These are phyloP conservation scores for Cryptus armator DNA, from an alignment of 2,888 invertebrate species.

Conservation along the genomic window DNA sequence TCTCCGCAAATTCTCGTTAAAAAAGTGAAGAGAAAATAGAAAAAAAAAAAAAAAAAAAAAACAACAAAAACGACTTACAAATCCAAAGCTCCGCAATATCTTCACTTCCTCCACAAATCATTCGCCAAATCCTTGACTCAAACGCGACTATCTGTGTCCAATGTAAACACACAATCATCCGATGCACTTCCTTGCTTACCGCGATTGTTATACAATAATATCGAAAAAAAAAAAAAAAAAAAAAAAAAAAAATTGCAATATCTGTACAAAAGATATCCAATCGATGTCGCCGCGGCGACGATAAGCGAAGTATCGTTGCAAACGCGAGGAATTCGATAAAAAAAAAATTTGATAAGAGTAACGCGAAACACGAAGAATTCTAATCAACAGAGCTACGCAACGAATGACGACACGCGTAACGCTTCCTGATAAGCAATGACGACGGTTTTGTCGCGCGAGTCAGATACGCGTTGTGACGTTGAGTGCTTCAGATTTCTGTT, in stretches of 20 bases:
- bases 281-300: not conserved
- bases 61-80: not conserved
- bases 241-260: not conserved
- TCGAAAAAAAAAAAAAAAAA: too few relatives aligned
- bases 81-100: not conserved
- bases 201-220: constrained; percentile 5
- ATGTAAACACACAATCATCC: not conserved
- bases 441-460: not conserved
- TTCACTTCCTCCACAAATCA: not conserved
- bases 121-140: not conserved
- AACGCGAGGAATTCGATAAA: not conserved
- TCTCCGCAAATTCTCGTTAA: constrained; percentile 1
- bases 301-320: not conserved
- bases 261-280: not conserved
- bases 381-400: constrained; percentile 39
- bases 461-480: not conserved
- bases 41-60: not conserved
- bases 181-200: constrained; percentile 17
- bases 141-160: not conserved
- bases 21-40: not conserved
- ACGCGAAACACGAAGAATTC: not conserved
- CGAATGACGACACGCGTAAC: constrained; percentile 15
- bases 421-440: constrained; percentile 23
- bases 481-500: not conserved
- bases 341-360: too few relatives aligned